Conservation (phyloP, 2,888 invertebrate species). For the Eupithecia centaureata region DNA sequence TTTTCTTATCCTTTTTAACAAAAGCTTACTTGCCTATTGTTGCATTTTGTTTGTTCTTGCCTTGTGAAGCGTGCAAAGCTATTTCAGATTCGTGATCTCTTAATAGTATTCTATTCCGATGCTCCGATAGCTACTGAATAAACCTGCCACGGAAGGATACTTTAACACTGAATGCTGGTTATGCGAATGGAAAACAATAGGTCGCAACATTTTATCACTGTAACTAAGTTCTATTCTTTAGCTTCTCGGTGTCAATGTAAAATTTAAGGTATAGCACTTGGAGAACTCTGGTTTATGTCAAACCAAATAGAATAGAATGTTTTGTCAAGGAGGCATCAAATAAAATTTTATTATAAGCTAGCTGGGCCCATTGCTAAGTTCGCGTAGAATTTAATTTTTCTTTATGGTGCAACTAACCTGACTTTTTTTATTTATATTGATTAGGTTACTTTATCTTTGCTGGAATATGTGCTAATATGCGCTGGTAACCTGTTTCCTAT, state of each 20-base stretch:
- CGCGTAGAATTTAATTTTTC: too few relatives aligned
- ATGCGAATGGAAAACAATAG: not conserved
- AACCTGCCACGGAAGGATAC: slow-evolving; percentile 26
- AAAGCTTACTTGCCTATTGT: slow-evolving; percentile 54
- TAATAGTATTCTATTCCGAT: slow-evolving; percentile 64
- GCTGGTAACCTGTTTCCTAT: slow-evolving; percentile 8
- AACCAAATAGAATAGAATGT: too few relatives aligned
- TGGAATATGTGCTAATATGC: not conserved
- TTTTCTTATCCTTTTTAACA: not conserved
- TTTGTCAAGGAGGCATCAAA: not conserved
- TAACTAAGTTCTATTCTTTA: too few relatives aligned
- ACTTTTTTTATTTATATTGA: too few relatives aligned
- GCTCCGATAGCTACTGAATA: slow-evolving; percentile 49
- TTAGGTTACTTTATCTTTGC: not conserved
- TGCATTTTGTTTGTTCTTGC: slow-evolving; percentile 60
- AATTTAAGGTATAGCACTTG: too few relatives aligned
- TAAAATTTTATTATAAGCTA: not conserved
- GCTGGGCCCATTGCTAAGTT: too few relatives aligned
- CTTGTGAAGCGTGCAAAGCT: slow-evolving; percentile 59
- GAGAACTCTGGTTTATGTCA: too few relatives aligned
- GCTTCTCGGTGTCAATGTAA: too few relatives aligned
- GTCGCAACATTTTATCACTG: not conserved
- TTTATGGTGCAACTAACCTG: too few relatives aligned
- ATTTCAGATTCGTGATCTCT: slow-evolving; percentile 77
- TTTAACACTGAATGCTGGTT: slow-evolving; percentile 6